phyloP scores from a whole-genome alignment of 2,888 invertebrate genomes.

The Apamea sordens region DNA sequence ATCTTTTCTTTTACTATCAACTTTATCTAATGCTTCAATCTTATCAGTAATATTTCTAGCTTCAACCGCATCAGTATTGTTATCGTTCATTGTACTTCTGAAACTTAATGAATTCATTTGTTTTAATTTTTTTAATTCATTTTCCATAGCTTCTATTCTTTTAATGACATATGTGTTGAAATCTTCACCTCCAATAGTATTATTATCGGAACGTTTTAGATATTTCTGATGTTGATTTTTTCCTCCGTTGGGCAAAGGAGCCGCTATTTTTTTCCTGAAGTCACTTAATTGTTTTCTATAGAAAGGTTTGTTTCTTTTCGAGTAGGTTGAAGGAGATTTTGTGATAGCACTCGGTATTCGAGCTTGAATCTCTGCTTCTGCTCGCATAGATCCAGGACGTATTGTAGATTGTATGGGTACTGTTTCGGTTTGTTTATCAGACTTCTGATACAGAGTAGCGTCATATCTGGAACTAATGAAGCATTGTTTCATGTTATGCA shows the following conservation, averaged over 20 bases:
- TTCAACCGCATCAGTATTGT: not conserved
- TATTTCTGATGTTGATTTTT: not conserved
- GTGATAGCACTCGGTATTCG: not conserved
- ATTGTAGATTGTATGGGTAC: not conserved
- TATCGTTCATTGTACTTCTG: not conserved
- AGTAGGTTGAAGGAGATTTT: not conserved
- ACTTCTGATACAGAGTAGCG: not conserved
- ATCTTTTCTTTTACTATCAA: conserved; percentile 8
- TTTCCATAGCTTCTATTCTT: conserved; percentile 11
- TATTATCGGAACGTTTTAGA: not conserved
- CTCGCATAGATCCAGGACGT: not conserved
- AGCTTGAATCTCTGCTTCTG: not conserved
- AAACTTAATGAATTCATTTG: not conserved
- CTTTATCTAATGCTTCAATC: not conserved
- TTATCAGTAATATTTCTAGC: not conserved
- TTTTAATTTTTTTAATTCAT: conserved; percentile 15
- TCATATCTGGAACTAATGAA: conserved; percentile 16
- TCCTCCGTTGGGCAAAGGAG: rapidly evolving
- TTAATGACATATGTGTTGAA: conserved; percentile 15
- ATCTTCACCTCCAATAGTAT: not conserved
- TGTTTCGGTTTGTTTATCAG: not conserved
- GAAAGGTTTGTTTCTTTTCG: not conserved
- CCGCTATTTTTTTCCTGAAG: not conserved
- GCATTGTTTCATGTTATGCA: not conserved
- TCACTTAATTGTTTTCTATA: not conserved